These are phyloP conservation scores for Zapornia atra DNA, from an alignment of 2,113 vertebrate genomes.

Conservation along the genomic window DNA sequence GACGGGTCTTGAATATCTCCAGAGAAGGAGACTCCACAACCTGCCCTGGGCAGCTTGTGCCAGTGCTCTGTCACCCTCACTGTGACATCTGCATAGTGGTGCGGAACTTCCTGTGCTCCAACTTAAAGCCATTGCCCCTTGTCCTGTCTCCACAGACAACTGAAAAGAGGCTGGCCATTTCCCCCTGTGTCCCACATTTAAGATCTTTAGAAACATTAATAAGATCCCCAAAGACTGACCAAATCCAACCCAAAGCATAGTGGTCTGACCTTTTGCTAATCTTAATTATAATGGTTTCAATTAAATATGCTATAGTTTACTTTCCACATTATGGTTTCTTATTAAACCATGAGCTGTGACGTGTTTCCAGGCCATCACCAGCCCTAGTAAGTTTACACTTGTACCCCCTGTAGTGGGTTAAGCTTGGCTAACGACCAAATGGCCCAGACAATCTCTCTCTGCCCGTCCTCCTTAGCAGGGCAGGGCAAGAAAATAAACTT, in stretches of 20 bases:
- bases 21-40: no score
- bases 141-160: no score
- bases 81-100: no score
- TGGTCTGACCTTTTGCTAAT: background rate
- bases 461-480: background rate
- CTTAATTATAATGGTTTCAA: background rate
- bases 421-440: background rate
- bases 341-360: background rate
- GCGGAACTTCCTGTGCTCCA: no score
- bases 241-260: background rate
- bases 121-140: no score
- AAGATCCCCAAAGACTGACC: background rate
- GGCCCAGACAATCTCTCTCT: fast-evolving
- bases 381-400: background rate
- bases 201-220: no score
- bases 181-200: no score
- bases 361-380: background rate
- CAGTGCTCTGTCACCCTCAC: no score
- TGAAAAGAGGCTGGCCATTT: no score
- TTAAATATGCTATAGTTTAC: background rate
- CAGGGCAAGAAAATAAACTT: background rate
- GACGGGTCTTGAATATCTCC: no score
- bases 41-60: no score
- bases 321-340: background rate
- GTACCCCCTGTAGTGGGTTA: background rate